phyloP scores from a whole-genome alignment of 1,140 invertebrate species.

The Formica exsecta region DNA sequence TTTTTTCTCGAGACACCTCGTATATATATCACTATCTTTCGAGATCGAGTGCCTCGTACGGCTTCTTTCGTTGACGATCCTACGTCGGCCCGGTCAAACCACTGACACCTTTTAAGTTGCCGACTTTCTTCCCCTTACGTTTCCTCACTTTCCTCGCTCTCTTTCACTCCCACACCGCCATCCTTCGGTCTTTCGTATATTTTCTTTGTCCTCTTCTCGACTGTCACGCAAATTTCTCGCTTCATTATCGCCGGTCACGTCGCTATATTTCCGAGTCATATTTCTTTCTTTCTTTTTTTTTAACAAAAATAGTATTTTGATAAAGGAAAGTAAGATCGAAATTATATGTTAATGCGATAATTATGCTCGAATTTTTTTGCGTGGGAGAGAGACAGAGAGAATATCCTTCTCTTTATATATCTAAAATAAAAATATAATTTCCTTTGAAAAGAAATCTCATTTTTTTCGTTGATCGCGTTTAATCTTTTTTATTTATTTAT shows the following conservation, averaged over 20 bases:
- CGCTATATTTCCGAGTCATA: neutral
- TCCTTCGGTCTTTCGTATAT: slow-evolving; percentile 47
- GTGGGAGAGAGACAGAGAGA: no score
- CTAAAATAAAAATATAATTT: no score
- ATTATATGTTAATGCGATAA: neutral
- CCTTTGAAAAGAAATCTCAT: no score
- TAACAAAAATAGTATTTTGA: neutral
- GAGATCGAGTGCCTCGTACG: slow-evolving; percentile 49
- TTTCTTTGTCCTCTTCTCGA: slow-evolving; percentile 43
- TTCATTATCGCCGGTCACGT: slow-evolving; percentile 34
- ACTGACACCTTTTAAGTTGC: slow-evolving; percentile 61
- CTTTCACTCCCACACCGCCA: no score
- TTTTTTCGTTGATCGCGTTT: no score
- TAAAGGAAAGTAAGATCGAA: neutral
- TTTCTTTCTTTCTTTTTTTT: neutral
- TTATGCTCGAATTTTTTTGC: no score
- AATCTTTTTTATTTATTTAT: no score
- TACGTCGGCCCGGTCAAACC: slow-evolving; percentile 45
- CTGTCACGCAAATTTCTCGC: slow-evolving; percentile 53
- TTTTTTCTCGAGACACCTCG: neutral
- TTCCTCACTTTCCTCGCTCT: slow-evolving; percentile 19
- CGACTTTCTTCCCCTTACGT: slow-evolving; percentile 57
- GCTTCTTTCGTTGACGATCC: slow-evolving; percentile 51
- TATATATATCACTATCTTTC: slow-evolving; percentile 34
- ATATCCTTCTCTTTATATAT: no score